Conservation (phyloP, 2,888 invertebrate genomes). For the Brenthis daphne region DNA sequence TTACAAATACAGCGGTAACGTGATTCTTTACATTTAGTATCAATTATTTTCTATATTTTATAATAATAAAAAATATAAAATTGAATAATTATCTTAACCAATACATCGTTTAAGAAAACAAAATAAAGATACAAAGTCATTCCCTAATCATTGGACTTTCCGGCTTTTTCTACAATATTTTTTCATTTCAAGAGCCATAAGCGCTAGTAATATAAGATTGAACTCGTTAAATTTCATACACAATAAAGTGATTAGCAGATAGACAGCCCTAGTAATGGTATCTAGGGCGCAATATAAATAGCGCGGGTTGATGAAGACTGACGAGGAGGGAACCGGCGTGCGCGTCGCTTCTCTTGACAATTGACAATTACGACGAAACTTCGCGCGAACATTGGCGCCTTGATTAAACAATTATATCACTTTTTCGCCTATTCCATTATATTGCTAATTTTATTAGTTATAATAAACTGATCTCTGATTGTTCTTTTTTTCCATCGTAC, state of each 20-base stretch:
- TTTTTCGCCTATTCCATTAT: background rate
- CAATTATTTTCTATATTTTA: too few species aligned
- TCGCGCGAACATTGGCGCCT: slow-evolving; percentile 37
- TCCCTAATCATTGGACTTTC: too few species aligned
- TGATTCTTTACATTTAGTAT: too few species aligned
- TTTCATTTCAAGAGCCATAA: background rate
- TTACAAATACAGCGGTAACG: too few species aligned
- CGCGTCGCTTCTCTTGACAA: slow-evolving; percentile 51
- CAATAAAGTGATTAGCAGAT: slow-evolving; percentile 11
- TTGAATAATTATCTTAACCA: too few species aligned
- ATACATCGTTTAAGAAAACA: too few species aligned
- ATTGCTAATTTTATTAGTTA: background rate
- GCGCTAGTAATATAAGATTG: background rate
- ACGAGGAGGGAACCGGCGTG: slow-evolving; percentile 61
- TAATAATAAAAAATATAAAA: too few species aligned
- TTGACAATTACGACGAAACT: slow-evolving; percentile 51
- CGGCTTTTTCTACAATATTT: too few species aligned
- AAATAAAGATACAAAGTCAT: too few species aligned
- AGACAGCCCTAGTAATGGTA: slow-evolving; percentile 58
- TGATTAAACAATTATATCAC: slow-evolving; percentile 4
- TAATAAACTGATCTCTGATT: too few species aligned
- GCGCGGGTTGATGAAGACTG: slow-evolving; percentile 63
- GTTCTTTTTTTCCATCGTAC: too few species aligned
- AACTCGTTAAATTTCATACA: slow-evolving; percentile 12
- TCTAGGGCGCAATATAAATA: slow-evolving; percentile 72